Evolutionary conservation across 2,888 invertebrate species (phyloP).

Genomic region (Copidosoma aretas): DNA sequence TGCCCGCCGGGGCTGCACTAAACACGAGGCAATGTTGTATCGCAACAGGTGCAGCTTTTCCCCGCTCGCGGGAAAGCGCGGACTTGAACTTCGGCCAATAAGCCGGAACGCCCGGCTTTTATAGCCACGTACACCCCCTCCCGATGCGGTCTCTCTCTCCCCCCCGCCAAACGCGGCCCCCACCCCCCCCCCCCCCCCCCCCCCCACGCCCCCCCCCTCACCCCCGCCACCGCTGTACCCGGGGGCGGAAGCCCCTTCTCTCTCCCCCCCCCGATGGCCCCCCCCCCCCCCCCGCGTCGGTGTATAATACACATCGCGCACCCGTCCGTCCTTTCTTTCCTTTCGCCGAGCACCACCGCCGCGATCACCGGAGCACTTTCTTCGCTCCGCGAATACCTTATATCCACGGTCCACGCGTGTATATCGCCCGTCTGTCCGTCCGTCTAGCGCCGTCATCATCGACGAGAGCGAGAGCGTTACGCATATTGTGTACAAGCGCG

Average conservation of each 20-base stretch:
- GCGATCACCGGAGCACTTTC: no score
- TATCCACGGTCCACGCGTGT: no score
- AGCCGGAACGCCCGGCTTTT: conserved; percentile 61
- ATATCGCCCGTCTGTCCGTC: no score
- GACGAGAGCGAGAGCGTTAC: conserved; percentile 15
- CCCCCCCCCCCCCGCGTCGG: background rate
- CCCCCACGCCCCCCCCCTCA: background rate
- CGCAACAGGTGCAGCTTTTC: no score
- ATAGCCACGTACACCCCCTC: conserved; percentile 61
- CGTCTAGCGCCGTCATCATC: conserved; percentile 23
- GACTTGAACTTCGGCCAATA: conserved; percentile 59
- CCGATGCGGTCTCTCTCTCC: conserved; percentile 24
- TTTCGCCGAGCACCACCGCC: no score
- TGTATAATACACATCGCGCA: no score
- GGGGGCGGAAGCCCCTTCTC: background rate
- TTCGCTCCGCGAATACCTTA: background rate
- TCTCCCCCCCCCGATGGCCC: background rate
- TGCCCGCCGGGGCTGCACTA: no score
- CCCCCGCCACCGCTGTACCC: background rate
- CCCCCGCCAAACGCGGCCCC: background rate
- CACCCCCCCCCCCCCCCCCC: background rate
- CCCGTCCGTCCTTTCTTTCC: conserved; percentile 18
- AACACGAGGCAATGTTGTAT: no score
- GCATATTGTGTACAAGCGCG: no score
- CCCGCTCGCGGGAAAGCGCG: conserved; percentile 57